Conservation (phyloP, 2,113 vertebrate species). For the Hippocampus barbouri region DNA sequence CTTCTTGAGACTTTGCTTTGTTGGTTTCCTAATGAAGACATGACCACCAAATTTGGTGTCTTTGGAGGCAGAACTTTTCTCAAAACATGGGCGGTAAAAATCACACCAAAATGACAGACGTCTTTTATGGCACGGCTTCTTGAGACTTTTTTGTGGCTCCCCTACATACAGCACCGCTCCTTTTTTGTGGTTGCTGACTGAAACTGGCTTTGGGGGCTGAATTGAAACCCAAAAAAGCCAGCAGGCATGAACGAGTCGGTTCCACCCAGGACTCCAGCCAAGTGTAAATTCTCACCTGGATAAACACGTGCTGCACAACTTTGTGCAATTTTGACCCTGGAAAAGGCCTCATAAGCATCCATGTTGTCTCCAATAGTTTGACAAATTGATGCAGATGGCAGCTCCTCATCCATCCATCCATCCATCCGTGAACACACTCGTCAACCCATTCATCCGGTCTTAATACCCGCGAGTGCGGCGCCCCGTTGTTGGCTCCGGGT, state of each 20-base stretch:
- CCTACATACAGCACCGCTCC: too few species aligned
- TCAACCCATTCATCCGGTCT: not conserved
- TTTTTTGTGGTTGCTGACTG: too few species aligned
- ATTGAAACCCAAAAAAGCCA: too few species aligned
- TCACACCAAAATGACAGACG: too few species aligned
- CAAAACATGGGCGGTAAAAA: too few species aligned
- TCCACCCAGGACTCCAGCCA: not conserved
- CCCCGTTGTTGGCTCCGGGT: slow-evolving; percentile 78
- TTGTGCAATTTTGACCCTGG: not conserved
- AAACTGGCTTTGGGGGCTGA: too few species aligned
- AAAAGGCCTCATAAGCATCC: not conserved
- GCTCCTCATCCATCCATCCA: not conserved
- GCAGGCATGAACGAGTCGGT: not conserved
- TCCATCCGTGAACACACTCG: slow-evolving; percentile 7
- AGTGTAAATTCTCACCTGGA: not conserved
- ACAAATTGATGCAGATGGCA: not conserved
- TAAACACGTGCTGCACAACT: not conserved
- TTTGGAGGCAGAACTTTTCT: too few species aligned
- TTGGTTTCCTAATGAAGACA: too few species aligned
- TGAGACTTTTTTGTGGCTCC: too few species aligned
- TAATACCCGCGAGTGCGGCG: slow-evolving; percentile 81
- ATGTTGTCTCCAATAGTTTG: slow-evolving; percentile 1
- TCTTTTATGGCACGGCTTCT: too few species aligned
- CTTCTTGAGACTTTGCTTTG: too few species aligned
- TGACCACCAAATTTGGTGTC: too few species aligned